These are phyloP conservation scores for Prietella phreatophila DNA, from an alignment of 2,113 vertebrate species.

Conservation along the genomic window DNA sequence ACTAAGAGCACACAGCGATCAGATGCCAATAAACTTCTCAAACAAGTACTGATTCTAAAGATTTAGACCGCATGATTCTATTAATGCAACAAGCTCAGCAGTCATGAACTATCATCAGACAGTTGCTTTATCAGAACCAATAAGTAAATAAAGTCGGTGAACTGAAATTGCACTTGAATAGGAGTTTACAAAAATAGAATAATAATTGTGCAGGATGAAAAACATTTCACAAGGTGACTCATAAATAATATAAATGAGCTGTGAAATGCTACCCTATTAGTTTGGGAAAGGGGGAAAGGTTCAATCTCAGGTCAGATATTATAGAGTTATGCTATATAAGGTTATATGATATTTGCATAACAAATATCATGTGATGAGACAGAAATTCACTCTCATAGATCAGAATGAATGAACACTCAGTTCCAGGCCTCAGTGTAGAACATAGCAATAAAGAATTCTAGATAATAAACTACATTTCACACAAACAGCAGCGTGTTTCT, in stretches of 20 bases:
- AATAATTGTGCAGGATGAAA: background rate
- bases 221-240: background rate
- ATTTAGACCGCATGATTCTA: background rate
- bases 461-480: constrained; percentile 7
- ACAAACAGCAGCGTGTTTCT: background rate
- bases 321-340: background rate
- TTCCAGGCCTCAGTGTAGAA: background rate
- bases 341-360: background rate
- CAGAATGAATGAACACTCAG: background rate
- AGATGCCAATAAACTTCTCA: background rate
- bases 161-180: constrained; percentile 3
- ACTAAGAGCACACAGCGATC: background rate
- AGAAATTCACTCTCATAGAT: background rate
- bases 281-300: background rate
- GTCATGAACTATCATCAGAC: background rate
- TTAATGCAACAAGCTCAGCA: background rate
- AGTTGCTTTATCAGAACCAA: background rate
- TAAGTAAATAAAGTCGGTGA: background rate
- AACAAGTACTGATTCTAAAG: background rate
- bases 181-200: background rate
- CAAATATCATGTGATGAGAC: background rate
- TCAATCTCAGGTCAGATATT: background rate
- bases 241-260: background rate
- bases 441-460: background rate
- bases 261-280: background rate